phyloP scores from a whole-genome alignment of 2,797 vertebrate species.

The Clarias laeviceps region DNA sequence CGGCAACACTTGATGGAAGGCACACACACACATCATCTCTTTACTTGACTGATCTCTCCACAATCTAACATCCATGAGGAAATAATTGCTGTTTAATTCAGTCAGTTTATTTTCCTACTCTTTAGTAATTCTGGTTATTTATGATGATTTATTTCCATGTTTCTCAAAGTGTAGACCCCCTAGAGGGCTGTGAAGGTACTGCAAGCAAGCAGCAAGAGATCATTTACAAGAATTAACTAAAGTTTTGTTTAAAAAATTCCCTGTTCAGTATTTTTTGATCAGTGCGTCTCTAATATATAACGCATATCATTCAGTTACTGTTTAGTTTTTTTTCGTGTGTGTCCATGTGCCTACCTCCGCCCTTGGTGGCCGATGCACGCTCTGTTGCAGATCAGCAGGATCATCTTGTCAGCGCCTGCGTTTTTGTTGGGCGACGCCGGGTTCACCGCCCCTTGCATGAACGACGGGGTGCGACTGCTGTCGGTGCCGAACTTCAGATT shows the following conservation, averaged over 20 bases:
- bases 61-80: neutral
- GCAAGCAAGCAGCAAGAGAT: no score
- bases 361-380: conserved; percentile 93
- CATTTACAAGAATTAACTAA: no score
- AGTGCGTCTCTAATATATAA: neutral
- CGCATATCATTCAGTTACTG: neutral
- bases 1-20: neutral
- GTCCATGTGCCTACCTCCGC: conserved; percentile 80
- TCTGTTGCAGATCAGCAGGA: conserved; percentile 93
- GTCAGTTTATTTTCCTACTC: neutral
- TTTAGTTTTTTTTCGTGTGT: neutral
- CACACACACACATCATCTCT: neutral
- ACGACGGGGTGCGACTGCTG: conserved; percentile 80
- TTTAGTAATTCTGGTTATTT: neutral
- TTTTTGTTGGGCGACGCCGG: conserved; percentile 78
- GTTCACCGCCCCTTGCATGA: conserved; percentile 80
- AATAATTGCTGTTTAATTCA: neutral
- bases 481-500: conserved; percentile 89
- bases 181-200: no score
- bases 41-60: neutral
- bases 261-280: no score
- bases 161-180: no score
- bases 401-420: conserved; percentile 82
- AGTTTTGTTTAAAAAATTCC: no score
- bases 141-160: neutral